Conservation (phyloP, 92 coral and sea anemone genomes). For the Palythoa grandiflora region DNA sequence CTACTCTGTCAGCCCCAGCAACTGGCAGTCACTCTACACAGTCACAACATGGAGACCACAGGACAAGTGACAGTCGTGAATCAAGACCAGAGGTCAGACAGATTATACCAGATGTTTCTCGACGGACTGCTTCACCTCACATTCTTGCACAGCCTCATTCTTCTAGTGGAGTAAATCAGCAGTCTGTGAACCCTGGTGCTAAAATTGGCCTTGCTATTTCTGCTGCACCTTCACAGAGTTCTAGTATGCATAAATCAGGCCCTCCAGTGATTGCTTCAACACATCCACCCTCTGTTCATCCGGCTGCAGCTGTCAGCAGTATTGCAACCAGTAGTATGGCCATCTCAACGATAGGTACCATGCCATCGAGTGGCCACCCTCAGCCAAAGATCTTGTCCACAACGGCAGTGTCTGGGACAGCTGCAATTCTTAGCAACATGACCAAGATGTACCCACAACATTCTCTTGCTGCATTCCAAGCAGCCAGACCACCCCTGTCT, state of each 20-base stretch:
- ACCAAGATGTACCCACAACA: conserved; percentile 59
- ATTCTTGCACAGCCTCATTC: conserved; percentile 22
- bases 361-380: conserved; percentile 44
- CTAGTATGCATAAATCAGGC: conserved; percentile 33
- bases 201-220: conserved; percentile 31
- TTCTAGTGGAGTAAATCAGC: conserved; percentile 16
- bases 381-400: conserved; percentile 62
- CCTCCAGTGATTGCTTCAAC: conserved; percentile 20
- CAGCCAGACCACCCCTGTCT: conserved; percentile 58
- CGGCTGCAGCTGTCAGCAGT: conserved; percentile 42
- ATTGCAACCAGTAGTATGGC: conserved; percentile 54
- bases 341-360: conserved; percentile 45
- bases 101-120: conserved; percentile 24
- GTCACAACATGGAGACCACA: conserved; percentile 27
- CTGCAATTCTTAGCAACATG: conserved; percentile 53
- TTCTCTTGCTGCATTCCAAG: conserved; percentile 53
- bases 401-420: conserved; percentile 51
- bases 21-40: conserved; percentile 14
- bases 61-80: conserved; percentile 26
- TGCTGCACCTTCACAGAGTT: conserved; percentile 30
- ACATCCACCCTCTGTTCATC: conserved; percentile 24
- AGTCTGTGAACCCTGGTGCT: not conserved
- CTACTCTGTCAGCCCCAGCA: conserved; percentile 15
- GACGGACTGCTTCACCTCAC: conserved; percentile 39
- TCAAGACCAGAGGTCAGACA: conserved; percentile 37